Conservation (phyloP, 2,797 vertebrate genomes). For the Schizopygopsis pylzovi region DNA sequence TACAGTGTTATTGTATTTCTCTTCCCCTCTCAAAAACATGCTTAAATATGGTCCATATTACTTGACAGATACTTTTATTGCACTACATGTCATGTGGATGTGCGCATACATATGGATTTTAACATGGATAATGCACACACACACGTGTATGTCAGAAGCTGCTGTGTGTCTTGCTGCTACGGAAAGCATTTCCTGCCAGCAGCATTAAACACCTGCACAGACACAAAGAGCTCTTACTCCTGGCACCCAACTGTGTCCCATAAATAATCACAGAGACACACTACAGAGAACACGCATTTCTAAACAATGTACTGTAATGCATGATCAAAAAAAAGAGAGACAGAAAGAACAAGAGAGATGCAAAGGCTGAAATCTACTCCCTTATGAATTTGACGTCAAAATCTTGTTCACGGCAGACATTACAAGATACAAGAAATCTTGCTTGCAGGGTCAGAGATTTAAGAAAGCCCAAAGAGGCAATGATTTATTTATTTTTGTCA, state of each 20-base stretch:
- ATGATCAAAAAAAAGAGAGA: constrained; percentile 59
- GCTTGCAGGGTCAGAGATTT: constrained; percentile 4
- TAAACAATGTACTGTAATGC: constrained; percentile 79
- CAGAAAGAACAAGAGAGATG: constrained; percentile 18
- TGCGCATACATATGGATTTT: not conserved
- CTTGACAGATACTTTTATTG: not conserved
- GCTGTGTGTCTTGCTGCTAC: constrained; percentile 40
- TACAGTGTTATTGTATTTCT: not conserved
- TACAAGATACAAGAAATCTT: not conserved
- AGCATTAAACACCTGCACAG: constrained; percentile 65
- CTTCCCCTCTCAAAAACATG: not conserved
- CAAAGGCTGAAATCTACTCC: constrained; percentile 20
- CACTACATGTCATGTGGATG: not conserved
- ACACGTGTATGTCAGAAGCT: constrained; percentile 33
- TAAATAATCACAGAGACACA: constrained; percentile 80
- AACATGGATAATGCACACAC: constrained; percentile 10
- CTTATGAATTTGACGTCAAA: not conserved
- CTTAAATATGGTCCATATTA: not conserved
- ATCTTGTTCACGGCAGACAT: not conserved
- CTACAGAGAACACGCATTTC: constrained; percentile 71
- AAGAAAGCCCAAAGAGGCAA: not conserved
- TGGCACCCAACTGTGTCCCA: constrained; percentile 67
- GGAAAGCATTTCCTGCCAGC: constrained; percentile 34
- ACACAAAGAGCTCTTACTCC: constrained; percentile 71
- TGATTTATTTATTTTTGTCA: constrained; percentile 26